phyloP scores from a whole-genome alignment of 2,888 invertebrate species.

The Thalpophila matura region DNA sequence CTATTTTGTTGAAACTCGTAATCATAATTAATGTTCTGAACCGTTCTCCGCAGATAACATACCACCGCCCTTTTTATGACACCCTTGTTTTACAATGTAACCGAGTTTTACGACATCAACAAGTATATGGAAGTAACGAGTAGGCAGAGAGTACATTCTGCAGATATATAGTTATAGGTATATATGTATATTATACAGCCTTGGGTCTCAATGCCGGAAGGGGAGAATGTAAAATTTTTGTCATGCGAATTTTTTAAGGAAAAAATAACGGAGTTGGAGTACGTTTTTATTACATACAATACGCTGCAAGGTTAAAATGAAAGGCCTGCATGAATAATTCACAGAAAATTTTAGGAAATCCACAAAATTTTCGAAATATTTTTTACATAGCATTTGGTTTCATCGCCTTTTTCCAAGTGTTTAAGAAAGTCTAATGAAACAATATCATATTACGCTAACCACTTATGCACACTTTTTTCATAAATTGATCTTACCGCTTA shows the following conservation, averaged over 20 bases:
- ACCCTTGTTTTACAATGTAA: constrained; percentile 74
- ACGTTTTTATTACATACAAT: constrained; percentile 39
- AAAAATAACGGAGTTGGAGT: constrained; percentile 23
- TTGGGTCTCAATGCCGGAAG: constrained; percentile 45
- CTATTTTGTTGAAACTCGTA: constrained; percentile 62
- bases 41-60: constrained; percentile 70
- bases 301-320: constrained; percentile 25
- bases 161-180: constrained; percentile 13
- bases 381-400: background rate
- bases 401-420: background rate
- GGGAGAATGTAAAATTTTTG: constrained; percentile 42
- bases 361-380: background rate
- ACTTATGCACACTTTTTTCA: constrained; percentile 9
- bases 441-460: constrained; percentile 6
- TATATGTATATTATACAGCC: no score
- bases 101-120: constrained; percentile 71
- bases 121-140: constrained; percentile 62
- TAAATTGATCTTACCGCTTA: constrained; percentile 34
- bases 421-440: background rate
- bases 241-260: constrained; percentile 41
- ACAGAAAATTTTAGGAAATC: constrained; percentile 1
- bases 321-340: constrained; percentile 31
- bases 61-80: constrained; percentile 76
- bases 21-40: constrained; percentile 80
- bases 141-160: constrained; percentile 31